Percentiles rank a stretch among this genome's conserved stretches.
Conservation (phyloP, 2,113 vertebrate genomes). For the Rhinolophus sinicus region DNA sequence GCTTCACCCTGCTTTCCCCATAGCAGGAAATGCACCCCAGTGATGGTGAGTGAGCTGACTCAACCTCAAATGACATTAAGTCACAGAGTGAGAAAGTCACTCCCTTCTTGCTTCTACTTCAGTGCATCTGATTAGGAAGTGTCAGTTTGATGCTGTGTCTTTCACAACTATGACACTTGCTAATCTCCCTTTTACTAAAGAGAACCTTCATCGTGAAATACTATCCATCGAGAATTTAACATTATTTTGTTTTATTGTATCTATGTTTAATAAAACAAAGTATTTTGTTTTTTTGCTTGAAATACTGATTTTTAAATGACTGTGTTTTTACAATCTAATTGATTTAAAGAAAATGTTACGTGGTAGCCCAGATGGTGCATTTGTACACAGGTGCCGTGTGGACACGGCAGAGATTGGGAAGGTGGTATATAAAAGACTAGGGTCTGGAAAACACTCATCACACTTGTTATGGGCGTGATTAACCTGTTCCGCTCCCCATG, state of each 20-base stretch:
- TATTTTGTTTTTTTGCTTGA: not conserved
- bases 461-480: not conserved
- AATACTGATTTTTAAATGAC: not conserved
- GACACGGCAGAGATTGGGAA: not conserved
- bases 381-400: not conserved
- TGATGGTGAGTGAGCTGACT: not conserved
- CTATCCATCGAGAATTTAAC: not conserved
- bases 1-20: not conserved
- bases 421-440: not conserved
- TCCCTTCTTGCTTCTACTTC: not conserved
- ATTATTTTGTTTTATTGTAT: not conserved
- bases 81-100: not conserved
- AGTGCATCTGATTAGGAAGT: not conserved
- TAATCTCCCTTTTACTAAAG: not conserved
- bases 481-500: not conserved
- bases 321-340: not conserved
- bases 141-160: not conserved
- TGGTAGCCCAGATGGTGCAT: not conserved
- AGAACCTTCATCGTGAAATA: not conserved
- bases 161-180: not conserved
- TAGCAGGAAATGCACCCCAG: too few species aligned
- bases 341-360: not conserved
- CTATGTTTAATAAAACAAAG: not conserved
- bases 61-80: not conserved
- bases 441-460: not conserved